Evolutionary conservation across 2,797 vertebrate species (phyloP).

Genomic region (Falco columbarius): DNA sequence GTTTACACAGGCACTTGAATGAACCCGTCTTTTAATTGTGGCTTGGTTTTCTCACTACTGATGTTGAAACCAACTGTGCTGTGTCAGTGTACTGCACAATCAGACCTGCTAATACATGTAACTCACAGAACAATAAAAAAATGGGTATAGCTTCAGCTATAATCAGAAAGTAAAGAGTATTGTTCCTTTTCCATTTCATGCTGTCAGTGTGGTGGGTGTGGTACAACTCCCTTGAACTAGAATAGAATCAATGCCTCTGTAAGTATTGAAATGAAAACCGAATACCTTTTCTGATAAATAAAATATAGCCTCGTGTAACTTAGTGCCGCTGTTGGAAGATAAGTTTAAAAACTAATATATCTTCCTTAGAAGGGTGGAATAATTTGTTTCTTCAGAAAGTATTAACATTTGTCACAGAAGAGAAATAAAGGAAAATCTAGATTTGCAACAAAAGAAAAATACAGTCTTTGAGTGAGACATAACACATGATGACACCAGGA

Average conservation of each 20-base stretch:
- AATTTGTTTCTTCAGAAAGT: background rate
- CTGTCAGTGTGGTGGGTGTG: rapidly evolving
- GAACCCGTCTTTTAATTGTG: background rate
- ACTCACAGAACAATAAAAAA: background rate
- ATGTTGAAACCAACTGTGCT: background rate
- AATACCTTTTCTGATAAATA: background rate
- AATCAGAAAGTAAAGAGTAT: background rate
- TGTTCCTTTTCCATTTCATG: background rate
- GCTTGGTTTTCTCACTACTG: background rate
- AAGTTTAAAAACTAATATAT: background rate
- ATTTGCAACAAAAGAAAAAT: background rate
- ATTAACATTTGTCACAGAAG: background rate
- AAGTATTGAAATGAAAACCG: background rate
- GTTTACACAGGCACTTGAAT: background rate
- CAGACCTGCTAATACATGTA: background rate
- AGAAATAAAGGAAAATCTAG: background rate
- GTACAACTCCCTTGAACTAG: background rate
- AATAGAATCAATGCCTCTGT: background rate
- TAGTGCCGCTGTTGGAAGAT: background rate
- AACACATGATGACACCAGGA: background rate
- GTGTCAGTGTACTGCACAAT: background rate
- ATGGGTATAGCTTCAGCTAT: background rate
- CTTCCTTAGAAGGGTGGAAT: background rate
- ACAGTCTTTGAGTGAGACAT: background rate
- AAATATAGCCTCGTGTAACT: background rate